Conservation (phyloP, 2,797 vertebrate species). For the Astyanax mexicanus region DNA sequence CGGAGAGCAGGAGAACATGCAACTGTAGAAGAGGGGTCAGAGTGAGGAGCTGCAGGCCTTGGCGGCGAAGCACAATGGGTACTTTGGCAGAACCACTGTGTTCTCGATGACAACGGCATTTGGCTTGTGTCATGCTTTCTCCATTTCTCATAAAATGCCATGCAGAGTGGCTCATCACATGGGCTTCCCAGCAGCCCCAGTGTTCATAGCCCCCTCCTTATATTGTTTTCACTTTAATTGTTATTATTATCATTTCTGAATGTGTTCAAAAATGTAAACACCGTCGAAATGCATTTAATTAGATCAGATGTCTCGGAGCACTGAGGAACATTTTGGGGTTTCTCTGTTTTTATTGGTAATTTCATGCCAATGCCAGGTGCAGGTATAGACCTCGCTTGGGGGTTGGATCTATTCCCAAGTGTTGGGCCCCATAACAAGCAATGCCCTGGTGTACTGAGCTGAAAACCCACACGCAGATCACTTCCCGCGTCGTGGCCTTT, state of each 20-base stretch:
- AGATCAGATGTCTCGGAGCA: constrained; percentile 69
- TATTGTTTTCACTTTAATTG: constrained; percentile 21
- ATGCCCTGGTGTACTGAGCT: constrained; percentile 62
- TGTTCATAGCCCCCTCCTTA: constrained; percentile 53
- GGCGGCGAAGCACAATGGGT: constrained; percentile 58
- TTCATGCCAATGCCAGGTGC: constrained; percentile 64
- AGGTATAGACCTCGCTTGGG: constrained; percentile 32
- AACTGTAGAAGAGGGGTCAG: constrained; percentile 26
- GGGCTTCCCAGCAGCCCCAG: constrained; percentile 62
- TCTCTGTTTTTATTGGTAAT: constrained; percentile 55
- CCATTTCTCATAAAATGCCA: constrained; percentile 72
- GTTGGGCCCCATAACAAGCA: constrained; percentile 46
- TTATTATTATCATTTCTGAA: constrained; percentile 37
- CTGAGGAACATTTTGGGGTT: constrained; percentile 37
- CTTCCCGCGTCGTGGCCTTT: constrained; percentile 69
- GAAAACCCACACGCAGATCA: constrained; percentile 70
- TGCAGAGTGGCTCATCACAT: constrained; percentile 67
- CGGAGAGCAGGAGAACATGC: constrained; percentile 42
- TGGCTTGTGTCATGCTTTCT: constrained; percentile 70
- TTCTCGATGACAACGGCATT: constrained; percentile 68
- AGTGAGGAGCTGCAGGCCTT: constrained; percentile 28
- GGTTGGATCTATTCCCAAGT: constrained; percentile 49
- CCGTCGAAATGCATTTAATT: constrained; percentile 69
- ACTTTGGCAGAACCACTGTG: constrained; percentile 60
- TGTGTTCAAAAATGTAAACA: constrained; percentile 59